Conservation (phyloP, 2,113 vertebrate species). For the Notothenia coriiceps region DNA sequence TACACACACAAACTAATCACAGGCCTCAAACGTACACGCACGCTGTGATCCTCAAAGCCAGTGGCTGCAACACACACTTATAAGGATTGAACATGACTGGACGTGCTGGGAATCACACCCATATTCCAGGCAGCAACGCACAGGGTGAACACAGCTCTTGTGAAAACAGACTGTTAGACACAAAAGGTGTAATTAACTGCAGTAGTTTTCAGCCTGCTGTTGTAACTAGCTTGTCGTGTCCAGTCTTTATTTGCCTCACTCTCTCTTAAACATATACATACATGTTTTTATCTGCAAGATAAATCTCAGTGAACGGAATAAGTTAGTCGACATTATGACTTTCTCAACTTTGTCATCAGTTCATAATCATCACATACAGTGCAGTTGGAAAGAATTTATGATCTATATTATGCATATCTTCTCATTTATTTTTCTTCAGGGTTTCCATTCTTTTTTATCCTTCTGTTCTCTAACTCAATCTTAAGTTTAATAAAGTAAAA, state of each 20-base stretch:
- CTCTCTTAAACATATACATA: background rate
- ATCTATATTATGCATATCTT: no score
- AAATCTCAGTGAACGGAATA: background rate
- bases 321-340: background rate
- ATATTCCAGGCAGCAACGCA: slow-evolving; percentile 45
- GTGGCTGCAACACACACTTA: slow-evolving; percentile 26
- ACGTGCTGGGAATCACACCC: slow-evolving; percentile 62
- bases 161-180: slow-evolving; percentile 39
- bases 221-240: slow-evolving; percentile 18
- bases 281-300: background rate
- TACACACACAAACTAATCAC: slow-evolving; percentile 13
- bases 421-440: background rate
- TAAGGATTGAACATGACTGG: slow-evolving; percentile 43
- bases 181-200: slow-evolving; percentile 50
- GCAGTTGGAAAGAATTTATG: no score
- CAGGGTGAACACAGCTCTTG: slow-evolving; percentile 24
- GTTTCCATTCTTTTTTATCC: background rate
- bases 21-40: slow-evolving; percentile 12
- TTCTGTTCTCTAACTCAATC: background rate
- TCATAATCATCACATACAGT: no score
- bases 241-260: slow-evolving; percentile 1
- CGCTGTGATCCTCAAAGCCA: background rate
- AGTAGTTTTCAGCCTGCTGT: slow-evolving; percentile 15
- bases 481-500: background rate
- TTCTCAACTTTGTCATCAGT: no score